Evolutionary conservation across 2,888 invertebrate genomes (phyloP), one percentile per base, ranked within the genome.

Genomic region (Cheilosia pagana): DNA sequence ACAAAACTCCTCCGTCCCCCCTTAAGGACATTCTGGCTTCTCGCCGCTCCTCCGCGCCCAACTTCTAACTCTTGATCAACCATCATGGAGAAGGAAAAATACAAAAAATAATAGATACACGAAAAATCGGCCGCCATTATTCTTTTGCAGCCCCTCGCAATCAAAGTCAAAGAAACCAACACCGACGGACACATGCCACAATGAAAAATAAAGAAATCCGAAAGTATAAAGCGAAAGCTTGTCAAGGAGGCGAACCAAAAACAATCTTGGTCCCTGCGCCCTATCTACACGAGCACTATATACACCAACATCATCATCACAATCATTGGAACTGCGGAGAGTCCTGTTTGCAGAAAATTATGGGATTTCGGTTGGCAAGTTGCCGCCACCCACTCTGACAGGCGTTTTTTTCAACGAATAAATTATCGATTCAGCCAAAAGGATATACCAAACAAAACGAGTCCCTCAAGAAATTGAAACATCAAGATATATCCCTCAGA

Each of bases 71-170:
- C 65, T n/a, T 55, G 63, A 35, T 65, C 41, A 57, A 21, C 35
- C 35, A 48, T 70, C 31, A 59, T 62, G 68, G 43, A 16, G 43
- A 41, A 57, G 16, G 35, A 23, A 60, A 41, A 75, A 60, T 21
- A 35, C 63, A 52, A 53, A 57, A 82, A 31, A 19, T 19, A 75
- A 71, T 55, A 75, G 70, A 85, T 74, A 81, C 75, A 81, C 53
- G 81, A 60, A 81, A 85, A 85, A 75, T 81, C 75, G 70, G 85
- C 85, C 75, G 81, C 85, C 85, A 85, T 85, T 81, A 85, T 85
- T 75, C 74, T 65, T 53, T 68, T 71, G 53, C 14, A 12, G 14
- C 52, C 50, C 14, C 23, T 35, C 53, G n/a, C 23, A 48, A 31
- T 19, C 72, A 48, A 35, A 59, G 55, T 67, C 43, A 81, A 72